Percentiles rank a stretch among this genome's conserved stretches.
phyloP scores from a whole-genome alignment of 2,888 invertebrate species.

The Malthinus flaveolus region DNA sequence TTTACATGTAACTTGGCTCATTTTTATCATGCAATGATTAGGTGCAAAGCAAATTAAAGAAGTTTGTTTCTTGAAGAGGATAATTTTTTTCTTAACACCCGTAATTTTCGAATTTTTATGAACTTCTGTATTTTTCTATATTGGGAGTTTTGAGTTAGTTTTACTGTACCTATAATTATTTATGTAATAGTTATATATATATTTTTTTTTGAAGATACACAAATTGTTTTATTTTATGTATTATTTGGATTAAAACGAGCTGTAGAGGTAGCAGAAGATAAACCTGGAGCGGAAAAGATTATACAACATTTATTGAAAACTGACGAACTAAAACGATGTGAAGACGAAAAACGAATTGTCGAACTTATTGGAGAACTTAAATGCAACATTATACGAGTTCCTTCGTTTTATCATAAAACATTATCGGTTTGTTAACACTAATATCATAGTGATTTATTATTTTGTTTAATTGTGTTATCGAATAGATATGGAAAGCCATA shows the following conservation, averaged over 20 bases:
- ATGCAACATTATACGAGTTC: slow-evolving; percentile 67
- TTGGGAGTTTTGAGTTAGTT: too few species aligned
- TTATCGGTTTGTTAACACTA: slow-evolving; percentile 57
- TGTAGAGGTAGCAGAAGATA: slow-evolving; percentile 50
- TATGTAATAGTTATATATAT: not conserved
- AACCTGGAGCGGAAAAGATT: slow-evolving; percentile 52
- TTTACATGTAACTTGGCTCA: too few species aligned
- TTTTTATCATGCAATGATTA: too few species aligned
- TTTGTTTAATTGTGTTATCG: not conserved
- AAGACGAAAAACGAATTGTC: slow-evolving; percentile 58
- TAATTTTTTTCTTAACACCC: too few species aligned
- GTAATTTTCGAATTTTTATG: slow-evolving; percentile 6
- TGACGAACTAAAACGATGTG: slow-evolving; percentile 54
- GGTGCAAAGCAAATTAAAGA: too few species aligned
- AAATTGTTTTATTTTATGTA: slow-evolving; percentile 54
- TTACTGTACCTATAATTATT: not conserved
- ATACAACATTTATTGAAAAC: slow-evolving; percentile 57
- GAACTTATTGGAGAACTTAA: slow-evolving; percentile 57
- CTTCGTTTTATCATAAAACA: slow-evolving; percentile 66
- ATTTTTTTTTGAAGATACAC: slow-evolving; percentile 39
- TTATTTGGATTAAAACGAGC: slow-evolving; percentile 60
- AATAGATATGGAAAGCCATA: slow-evolving; percentile 66
- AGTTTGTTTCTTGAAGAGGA: too few species aligned
- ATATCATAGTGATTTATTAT: slow-evolving; percentile 7
- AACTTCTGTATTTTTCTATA: too few species aligned